phyloP scores from a whole-genome alignment of 2,113 vertebrate genomes.

The Cinclus cinclus region DNA sequence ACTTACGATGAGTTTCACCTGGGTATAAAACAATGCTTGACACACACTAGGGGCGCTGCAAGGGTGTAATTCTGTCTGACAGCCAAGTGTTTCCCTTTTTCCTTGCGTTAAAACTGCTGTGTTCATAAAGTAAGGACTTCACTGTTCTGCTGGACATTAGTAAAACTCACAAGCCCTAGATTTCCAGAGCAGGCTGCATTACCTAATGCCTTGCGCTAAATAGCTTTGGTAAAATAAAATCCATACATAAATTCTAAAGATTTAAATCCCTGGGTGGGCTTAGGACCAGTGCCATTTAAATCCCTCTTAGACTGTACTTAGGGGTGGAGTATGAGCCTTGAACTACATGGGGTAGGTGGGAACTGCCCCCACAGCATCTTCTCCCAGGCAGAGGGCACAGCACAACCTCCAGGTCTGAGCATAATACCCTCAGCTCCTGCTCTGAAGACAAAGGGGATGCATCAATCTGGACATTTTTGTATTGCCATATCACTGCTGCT shows the following conservation, averaged over 20 bases:
- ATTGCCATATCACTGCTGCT: not conserved
- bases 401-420: accelerated
- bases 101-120: not conserved
- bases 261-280: not conserved
- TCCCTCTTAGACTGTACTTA: not conserved
- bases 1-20: not conserved
- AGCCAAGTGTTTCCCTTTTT: not conserved
- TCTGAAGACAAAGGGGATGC: not conserved
- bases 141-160: not conserved
- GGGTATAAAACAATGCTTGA: not conserved
- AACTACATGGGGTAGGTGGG: accelerated
- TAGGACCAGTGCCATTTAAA: not conserved
- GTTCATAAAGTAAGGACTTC: not conserved
- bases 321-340: not conserved
- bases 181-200: not conserved
- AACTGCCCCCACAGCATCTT: not conserved
- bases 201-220: not conserved
- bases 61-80: not conserved
- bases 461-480: not conserved
- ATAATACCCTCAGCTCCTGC: not conserved
- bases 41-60: not conserved
- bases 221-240: not conserved
- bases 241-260: not conserved
- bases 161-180: not conserved
- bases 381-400: not conserved